Evolutionary conservation across 2,888 invertebrate species (phyloP).

Genomic region (Ennomos erosarius): DNA sequence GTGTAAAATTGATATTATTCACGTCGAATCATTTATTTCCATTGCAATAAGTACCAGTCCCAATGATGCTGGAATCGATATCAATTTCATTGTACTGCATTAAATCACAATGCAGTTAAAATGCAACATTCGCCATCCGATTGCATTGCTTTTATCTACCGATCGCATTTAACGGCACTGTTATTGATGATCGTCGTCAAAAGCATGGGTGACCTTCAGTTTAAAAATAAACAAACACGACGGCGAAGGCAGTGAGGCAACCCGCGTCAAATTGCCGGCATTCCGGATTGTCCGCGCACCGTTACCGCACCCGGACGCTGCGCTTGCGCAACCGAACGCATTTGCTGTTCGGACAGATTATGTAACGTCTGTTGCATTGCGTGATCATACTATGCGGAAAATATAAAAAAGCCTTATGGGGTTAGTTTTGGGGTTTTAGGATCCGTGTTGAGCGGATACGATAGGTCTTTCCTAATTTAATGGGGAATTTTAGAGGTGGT

Average conservation of each 20-base stretch:
- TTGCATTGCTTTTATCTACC: conserved; percentile 15
- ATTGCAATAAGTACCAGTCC: no score
- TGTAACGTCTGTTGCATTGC: conserved; percentile 66
- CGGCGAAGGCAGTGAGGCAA: conserved; percentile 65
- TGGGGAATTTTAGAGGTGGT: no score
- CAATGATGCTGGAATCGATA: not conserved
- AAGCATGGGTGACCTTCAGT: conserved; percentile 42
- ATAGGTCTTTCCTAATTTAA: no score
- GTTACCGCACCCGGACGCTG: conserved; percentile 76
- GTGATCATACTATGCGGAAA: conserved; percentile 53
- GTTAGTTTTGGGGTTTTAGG: no score
- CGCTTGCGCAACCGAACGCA: conserved; percentile 76
- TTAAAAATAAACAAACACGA: conserved; percentile 33
- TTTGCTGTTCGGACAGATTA: conserved; percentile 71
- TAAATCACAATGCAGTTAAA: not conserved
- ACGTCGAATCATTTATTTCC: no score
- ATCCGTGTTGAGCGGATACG: no score
- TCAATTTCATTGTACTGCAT: conserved; percentile 1
- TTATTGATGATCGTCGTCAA: conserved; percentile 37
- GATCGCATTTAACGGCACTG: conserved; percentile 34
- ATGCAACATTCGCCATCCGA: not conserved
- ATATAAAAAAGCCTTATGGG: not conserved
- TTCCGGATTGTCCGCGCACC: conserved; percentile 78
- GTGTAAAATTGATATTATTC: no score
- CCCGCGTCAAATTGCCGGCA: conserved; percentile 75